phyloP scores from a whole-genome alignment of 2,888 invertebrate genomes.

The Carcina quercana region DNA sequence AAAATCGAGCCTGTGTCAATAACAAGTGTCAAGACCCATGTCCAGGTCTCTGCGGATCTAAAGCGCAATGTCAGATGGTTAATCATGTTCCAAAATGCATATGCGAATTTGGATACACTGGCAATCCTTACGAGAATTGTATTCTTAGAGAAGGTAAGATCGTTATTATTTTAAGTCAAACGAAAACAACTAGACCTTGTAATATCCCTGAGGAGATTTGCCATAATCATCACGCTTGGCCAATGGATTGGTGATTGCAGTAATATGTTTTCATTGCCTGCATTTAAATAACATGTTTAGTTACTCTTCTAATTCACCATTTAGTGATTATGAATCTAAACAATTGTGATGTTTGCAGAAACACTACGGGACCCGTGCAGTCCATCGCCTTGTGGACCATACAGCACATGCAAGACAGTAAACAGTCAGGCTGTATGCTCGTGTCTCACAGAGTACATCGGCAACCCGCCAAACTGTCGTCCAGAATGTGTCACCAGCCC shows the following conservation, averaged over 20 bases:
- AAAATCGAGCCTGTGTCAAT: constrained; percentile 78
- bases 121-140: constrained; percentile 78
- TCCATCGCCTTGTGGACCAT: constrained; percentile 87
- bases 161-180: too few relatives aligned
- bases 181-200: too few relatives aligned
- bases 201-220: too few relatives aligned
- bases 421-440: constrained; percentile 80
- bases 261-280: too few relatives aligned
- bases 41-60: constrained; percentile 84
- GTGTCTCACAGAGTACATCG: constrained; percentile 79
- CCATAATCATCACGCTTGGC: too few relatives aligned
- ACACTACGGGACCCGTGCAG: constrained; percentile 77
- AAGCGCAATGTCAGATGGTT: constrained; percentile 82
- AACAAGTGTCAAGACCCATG: constrained; percentile 83
- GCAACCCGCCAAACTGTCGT: constrained; percentile 84
- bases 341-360: too few relatives aligned
- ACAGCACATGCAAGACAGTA: constrained; percentile 78
- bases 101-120: constrained; percentile 78
- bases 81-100: constrained; percentile 85
- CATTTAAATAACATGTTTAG: too few relatives aligned
- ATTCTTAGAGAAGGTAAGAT: constrained; percentile 49
- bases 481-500: constrained; percentile 87
- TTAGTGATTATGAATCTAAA: too few relatives aligned
- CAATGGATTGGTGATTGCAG: too few relatives aligned
- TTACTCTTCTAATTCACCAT: too few relatives aligned